Conservation (phyloP, 2,113 vertebrate genomes). For the Sinocyclocheilus rhinocerous region DNA sequence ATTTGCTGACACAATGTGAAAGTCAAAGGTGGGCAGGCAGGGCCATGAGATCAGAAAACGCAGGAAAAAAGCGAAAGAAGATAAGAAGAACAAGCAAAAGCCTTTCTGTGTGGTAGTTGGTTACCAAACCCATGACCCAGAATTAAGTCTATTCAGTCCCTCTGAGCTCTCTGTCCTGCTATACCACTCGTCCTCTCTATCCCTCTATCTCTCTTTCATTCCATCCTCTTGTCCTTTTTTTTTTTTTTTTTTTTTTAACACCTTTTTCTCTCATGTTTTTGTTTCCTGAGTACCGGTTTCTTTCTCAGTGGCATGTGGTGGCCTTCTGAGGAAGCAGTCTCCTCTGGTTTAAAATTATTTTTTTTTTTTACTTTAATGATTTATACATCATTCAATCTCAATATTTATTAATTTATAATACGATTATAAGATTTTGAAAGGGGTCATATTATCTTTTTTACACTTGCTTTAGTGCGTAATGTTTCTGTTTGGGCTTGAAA, state of each 20-base stretch:
- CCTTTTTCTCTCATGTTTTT: neutral
- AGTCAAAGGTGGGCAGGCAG: slow-evolving; percentile 31
- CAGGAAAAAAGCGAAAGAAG: neutral
- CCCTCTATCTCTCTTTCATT: neutral
- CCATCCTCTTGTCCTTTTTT: neutral
- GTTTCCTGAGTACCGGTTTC: neutral
- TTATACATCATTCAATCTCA: neutral
- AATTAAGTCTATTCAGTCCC: no score
- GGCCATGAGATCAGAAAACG: slow-evolving; percentile 10
- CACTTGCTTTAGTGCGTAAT: neutral
- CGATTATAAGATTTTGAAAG: neutral
- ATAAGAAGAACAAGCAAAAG: slow-evolving; percentile 18
- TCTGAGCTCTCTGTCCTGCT: no score
- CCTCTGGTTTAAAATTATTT: no score
- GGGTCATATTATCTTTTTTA: neutral
- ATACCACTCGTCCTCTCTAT: neutral
- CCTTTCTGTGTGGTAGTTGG: slow-evolving; percentile 1
- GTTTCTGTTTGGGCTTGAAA: neutral
- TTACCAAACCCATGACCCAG: slow-evolving; percentile 28
- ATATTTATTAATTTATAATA: neutral
- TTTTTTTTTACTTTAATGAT: neutral
- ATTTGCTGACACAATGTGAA: slow-evolving; percentile 11
- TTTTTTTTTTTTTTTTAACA: no score
- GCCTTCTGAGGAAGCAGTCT: neutral
- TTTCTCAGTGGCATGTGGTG: neutral